Evolutionary conservation across 2,888 invertebrate genomes (phyloP).

Genomic region (Imbricaverruca yamaguchii): DNA sequence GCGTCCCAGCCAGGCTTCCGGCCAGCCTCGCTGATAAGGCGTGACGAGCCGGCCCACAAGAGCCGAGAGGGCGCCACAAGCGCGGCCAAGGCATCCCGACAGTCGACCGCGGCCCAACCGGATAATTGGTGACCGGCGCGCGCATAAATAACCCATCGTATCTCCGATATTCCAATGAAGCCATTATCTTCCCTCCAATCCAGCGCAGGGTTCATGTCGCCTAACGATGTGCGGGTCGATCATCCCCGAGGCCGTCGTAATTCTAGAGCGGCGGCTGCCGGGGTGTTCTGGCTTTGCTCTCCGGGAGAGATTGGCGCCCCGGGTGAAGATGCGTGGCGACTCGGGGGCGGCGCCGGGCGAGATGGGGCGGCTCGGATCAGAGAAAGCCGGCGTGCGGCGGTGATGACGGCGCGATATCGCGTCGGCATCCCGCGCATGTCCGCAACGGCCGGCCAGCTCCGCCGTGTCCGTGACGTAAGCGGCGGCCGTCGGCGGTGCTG

Average conservation of each 20-base stretch:
- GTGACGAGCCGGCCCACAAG: neutral
- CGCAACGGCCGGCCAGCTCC: no score
- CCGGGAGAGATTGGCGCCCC: neutral
- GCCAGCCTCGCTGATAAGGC: neutral
- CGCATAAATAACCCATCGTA: conserved; percentile 11
- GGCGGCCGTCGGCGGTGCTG: no score
- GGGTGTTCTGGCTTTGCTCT: no score
- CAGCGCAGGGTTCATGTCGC: conserved; percentile 1
- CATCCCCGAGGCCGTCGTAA: neutral
- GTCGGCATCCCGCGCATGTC: no score
- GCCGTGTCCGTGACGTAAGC: no score
- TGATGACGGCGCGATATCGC: no score
- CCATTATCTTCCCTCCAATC: conserved; percentile 6
- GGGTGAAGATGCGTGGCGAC: neutral
- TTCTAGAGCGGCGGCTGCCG: neutral
- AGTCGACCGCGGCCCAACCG: neutral
- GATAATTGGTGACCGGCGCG: neutral
- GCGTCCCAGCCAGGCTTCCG: neutral
- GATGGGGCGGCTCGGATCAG: neutral
- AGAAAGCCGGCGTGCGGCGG: no score
- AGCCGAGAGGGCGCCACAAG: neutral
- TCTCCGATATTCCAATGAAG: neutral
- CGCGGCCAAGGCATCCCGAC: neutral
- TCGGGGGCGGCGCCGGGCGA: neutral
- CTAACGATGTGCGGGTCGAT: neutral